Evolutionary conservation across 2,888 invertebrate genomes (phyloP), one percentile per base, ranked within the genome.

Genomic region (Drosophila anomalata): DNA sequence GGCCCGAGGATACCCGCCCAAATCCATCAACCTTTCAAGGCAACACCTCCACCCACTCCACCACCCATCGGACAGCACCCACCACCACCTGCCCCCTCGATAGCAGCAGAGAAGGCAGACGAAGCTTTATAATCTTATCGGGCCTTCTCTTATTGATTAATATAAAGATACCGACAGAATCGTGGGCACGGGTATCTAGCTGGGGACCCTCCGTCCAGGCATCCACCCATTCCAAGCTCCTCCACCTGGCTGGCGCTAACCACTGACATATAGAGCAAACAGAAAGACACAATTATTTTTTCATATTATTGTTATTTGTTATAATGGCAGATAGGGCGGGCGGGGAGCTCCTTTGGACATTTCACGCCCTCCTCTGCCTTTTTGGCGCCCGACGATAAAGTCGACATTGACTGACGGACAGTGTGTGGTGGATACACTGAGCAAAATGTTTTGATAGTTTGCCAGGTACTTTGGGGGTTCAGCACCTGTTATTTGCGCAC

Each of bases 141-240:
- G 36, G 22, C 44, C 68, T 81, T 79, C 72, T 85, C 83, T 65
- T 78, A 83, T 83, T 82, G 81, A 86, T 83, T 86, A 82, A 78
- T 73, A 79, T 65, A 63, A 66, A 68, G 56, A 78, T 84, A 78
- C 76, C 75, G 63, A 70, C 70, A 69, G 52, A 46, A 69, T 46
- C 50, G 65, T 47, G 42, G 29, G 26, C 20, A 20, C 50, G 50
- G 50, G 57, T 57, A 61, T 61, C 61, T 57, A 61, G 44, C 22
- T 48, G 47, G 66, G 56, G 59, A 36, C 44, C 53, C 71, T 14
- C 31, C 29, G 54, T 31, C 26, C 36, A 22, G 47, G n/a, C 51
- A 36, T 9, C 17, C 14, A 14, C 47, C 14, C 50, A 3, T 2
- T 4, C 5, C 29, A 29, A 29, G 29, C 29, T 66, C 57, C 41